Base-by-base conservation (phyloP, 2,113 vertebrate genomes). In the Carassius gibelio region DNA sequence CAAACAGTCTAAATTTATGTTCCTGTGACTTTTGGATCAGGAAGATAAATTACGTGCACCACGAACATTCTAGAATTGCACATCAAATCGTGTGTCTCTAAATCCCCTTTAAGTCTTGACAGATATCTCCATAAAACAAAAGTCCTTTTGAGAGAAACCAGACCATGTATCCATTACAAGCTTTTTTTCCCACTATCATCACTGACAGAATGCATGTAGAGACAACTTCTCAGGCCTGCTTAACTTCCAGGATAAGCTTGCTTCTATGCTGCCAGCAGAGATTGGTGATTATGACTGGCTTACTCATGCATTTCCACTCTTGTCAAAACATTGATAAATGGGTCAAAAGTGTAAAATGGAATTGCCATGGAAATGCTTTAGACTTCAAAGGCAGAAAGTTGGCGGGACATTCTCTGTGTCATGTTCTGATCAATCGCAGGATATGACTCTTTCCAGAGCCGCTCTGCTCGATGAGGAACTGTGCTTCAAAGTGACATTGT, bases 301-400 rank as follows among this genome's bases (percentile, higher is more conserved):
- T 69, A 74, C 55, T 45, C 48, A 30, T 71, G 62, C 55, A 57
- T 86, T 86, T 7, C 45, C 30, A 36, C 55, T 38, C 50, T 79
- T 81, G 81, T 88, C 84, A 86, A 88, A 88, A 88, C 84, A 88
- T 82, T 85, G 87, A 83, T 71, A 82, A 87, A 82, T 69, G 77
- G 69, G 69, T 66, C 15, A 42, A 74, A 68, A 75, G 86, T 81
- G 61, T 75, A 62, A 72, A 19, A 42, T 59, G 7, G 30, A 82
- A 69, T 76, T 26, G 36, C 59, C n/a, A 75, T 26, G n/a, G 50
- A 71, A 84, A 59, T 57, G 71, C 61, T 55, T 57, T 30, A 55
- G 50, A 79, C 75, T 76, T 84, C 69, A 84, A 87, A 87, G 57
- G 45, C 30, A 26, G 64, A 82, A 36, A 52, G 45, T 68, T 82